These are phyloP conservation scores for Dolichotis patagonum DNA, from an alignment of 2,113 vertebrate species.

Conservation along the genomic window DNA sequence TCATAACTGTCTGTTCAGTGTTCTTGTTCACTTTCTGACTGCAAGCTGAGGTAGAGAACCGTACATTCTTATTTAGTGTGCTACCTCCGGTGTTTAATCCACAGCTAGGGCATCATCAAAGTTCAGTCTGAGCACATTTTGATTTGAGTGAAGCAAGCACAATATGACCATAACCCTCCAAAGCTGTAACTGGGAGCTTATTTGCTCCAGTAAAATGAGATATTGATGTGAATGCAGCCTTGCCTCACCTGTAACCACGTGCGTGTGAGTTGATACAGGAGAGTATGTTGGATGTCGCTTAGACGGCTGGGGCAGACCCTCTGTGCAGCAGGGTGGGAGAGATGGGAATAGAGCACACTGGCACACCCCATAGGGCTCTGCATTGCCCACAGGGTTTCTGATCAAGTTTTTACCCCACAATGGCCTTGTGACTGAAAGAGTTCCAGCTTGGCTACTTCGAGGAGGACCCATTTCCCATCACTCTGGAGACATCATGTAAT, in stretches of 20 bases:
- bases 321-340: not conserved
- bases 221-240: not conserved
- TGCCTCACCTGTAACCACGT: not conserved
- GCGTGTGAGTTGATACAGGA: not conserved
- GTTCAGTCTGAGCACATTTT: not conserved
- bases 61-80: not conserved
- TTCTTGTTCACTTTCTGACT: not conserved
- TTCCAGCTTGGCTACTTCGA: not conserved
- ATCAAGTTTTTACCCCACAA: not conserved
- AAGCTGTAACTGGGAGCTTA: not conserved
- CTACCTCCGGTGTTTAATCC: not conserved
- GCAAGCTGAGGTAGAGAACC: not conserved
- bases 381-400: not conserved
- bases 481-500: not conserved
- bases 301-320: not conserved
- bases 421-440: not conserved
- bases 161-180: not conserved
- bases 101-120: not conserved
- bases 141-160: not conserved
- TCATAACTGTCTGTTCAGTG: not conserved
- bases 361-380: not conserved
- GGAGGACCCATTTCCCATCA: not conserved
- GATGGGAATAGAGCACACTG: not conserved
- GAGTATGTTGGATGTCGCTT: not conserved
- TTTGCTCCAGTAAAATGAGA: not conserved